Base-by-base conservation (phyloP, 2,113 vertebrate genomes). In the Scomber japonicus region DNA sequence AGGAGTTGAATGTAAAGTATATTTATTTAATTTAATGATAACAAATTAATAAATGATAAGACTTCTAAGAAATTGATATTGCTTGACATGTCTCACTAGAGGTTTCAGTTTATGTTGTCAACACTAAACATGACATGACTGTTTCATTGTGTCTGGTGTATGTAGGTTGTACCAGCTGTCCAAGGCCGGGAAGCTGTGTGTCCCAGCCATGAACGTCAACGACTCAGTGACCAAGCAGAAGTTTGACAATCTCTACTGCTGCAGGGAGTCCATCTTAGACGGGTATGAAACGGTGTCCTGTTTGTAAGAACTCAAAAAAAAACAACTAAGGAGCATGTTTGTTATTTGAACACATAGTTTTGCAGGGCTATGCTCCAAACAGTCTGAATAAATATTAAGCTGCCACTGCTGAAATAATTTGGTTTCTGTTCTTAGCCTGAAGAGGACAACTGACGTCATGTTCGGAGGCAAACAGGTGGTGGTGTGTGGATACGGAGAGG, bases 381-480 rank as follows among this genome's bases (percentile, higher is more conserved):
- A 1, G 46, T 27, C 0, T 66, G 63, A 70, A 65, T 81, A 64
- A 5, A 77, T 67, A 53, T 49, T 8, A 53, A 45, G 30, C 31
- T 35, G 2, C 31, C 4, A 4, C 13, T 44, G 12, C 17, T 35
- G 46, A 71, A 56, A 31, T 81, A 40, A 82, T 5, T 44, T 16
- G 46, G 24, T 85, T 63, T 61, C 11, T 82, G 16, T 71, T 54
- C 19, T 49, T 35, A 99, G 98, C 67, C 92, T 99, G 54, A 99
- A 99, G 92, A 97, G 98, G 79, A 99, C 98, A 31, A 99, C 98
- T 1, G 98, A 99, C 78, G 98, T 99, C 95, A 99, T 99, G 98
- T 99, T 99, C 50, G 98, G 98, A 74, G 98, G 98, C 48, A 99
- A 99, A 86, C 98, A 99, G 82, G 97, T 98, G n/a, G 98, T 99